Percentiles rank a stretch among this genome's conserved stretches.
phyloP scores from a whole-genome alignment of 1,140 invertebrate genomes.

The Neodiprion virginianus region DNA sequence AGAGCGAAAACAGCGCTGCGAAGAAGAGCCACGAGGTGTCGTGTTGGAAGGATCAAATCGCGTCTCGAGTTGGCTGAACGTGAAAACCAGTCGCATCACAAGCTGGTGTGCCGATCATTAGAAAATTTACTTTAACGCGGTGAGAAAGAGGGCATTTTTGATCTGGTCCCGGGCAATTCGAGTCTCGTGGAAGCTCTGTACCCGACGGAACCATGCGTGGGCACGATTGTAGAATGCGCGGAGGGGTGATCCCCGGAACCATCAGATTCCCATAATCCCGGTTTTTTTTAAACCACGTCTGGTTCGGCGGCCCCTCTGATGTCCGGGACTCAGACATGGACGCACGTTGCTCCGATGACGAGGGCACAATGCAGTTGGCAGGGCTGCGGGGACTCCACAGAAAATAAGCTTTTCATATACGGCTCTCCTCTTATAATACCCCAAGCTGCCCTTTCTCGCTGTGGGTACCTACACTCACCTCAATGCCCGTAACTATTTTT shows the following conservation, averaged over 20 bases:
- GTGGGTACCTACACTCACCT: slow-evolving; percentile 20
- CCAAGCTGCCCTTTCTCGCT: slow-evolving; percentile 20
- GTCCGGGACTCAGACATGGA: slow-evolving; percentile 41
- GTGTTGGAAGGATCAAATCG: neutral
- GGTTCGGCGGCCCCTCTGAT: slow-evolving; percentile 45
- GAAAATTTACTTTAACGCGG: neutral
- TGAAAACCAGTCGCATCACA: too few species aligned
- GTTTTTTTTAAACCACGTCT: slow-evolving; percentile 26
- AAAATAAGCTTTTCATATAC: slow-evolving; percentile 45
- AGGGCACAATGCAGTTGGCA: slow-evolving; percentile 44
- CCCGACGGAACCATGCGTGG: neutral
- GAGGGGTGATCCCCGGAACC: slow-evolving; percentile 11
- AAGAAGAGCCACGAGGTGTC: slow-evolving; percentile 26
- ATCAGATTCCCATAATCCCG: slow-evolving; percentile 41
- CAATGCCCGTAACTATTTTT: slow-evolving; percentile 20
- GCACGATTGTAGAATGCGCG: neutral
- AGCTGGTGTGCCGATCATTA: neutral
- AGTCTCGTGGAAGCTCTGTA: neutral
- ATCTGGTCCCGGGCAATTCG: neutral
- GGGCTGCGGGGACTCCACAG: slow-evolving; percentile 30
- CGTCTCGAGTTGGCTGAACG: neutral
- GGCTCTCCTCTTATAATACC: slow-evolving; percentile 49
- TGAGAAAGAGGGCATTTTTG: neutral
- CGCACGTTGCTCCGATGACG: slow-evolving; percentile 51
- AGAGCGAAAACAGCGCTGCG: slow-evolving; percentile 36